Base-by-base conservation (phyloP, 2,113 vertebrate species). In the Petroica traversi region DNA sequence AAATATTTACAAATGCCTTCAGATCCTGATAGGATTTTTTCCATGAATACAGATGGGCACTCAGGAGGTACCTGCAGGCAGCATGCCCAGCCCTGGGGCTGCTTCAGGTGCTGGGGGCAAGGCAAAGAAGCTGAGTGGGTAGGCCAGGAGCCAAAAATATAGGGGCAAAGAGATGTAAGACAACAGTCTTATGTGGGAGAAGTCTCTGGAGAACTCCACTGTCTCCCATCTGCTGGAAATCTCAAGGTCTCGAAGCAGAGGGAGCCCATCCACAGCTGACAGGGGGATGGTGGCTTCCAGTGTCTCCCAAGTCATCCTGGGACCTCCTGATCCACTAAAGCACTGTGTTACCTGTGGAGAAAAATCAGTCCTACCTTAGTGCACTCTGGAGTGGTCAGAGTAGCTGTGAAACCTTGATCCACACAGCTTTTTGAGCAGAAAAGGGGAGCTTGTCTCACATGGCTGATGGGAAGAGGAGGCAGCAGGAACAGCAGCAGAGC, bases 31-130 rank as follows among this genome's bases (percentile, higher is more conserved):
- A 68, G 73, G 58, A 68, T 41, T 54, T 45, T 41, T 64, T 78
- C 63, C 41, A 29, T 34, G 29, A 66, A 69, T 57, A 41, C 31
- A 88, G 41, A 51, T 48, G 18, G 36, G 67, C 25, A 33, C 25
- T 72, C 22, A 24, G 49, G n/a, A 43, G 57, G 51, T 46, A 87
- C 34, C 66, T 82, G 66, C 43, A 63, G 1, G 4, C 51, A 78
- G 41, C 0, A 0, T 62, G n/a, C 62, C 0, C 3, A 64, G 46
- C 46, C 58, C 62, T 2, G 1, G 36, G 46, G 40, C 74, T 75
- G 62, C 54, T 86, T 62, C 69, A 54, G 82, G 31, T 75, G 45
- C 36, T 46, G 34, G 57, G 43, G n/a, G 15, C 45, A 79, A 76
- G 23, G 58, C 48, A 89, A 57, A 72, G 57, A 54, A 43, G 34